Percentiles rank a stretch among this genome's conserved stretches.
These are phyloP conservation scores for Discoglossus pictus DNA, from an alignment of 2,797 vertebrate species.

Conservation along the genomic window DNA sequence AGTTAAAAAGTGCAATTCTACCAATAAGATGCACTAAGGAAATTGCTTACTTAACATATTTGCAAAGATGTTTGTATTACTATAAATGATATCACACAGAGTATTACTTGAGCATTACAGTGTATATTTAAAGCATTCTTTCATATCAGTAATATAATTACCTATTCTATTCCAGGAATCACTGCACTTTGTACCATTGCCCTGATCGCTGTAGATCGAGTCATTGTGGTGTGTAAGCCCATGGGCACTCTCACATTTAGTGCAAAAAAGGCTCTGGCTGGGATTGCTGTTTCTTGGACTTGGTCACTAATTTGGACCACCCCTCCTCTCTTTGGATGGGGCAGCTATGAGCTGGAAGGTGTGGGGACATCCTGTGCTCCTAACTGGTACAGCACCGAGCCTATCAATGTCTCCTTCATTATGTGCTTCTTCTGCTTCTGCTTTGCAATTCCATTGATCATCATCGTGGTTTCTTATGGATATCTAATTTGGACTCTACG, in stretches of 20 bases:
- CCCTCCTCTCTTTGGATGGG: conserved; percentile 75
- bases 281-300: conserved; percentile 67
- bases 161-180: conserved; percentile 61
- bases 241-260: conserved; percentile 67
- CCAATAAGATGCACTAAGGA: too few species aligned
- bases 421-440: conserved; percentile 71
- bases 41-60: too few species aligned
- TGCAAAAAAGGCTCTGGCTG: conserved; percentile 61
- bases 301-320: conserved; percentile 75
- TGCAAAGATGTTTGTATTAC: too few species aligned
- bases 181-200: conserved; percentile 73
- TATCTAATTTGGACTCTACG: conserved; percentile 71
- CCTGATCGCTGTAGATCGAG: conserved; percentile 70
- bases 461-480: conserved; percentile 67
- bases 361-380: conserved; percentile 75
- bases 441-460: conserved; percentile 69
- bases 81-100: too few species aligned
- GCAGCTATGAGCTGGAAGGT: conserved; percentile 73
- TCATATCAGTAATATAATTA: neutral
- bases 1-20: too few species aligned
- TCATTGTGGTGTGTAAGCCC: conserved; percentile 71
- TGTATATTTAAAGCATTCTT: too few species aligned
- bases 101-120: too few species aligned
- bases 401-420: conserved; percentile 71
- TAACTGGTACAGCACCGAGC: conserved; percentile 71